Conservation (phyloP, 2,888 invertebrate genomes). For the Rhagophthalmus giganteus region DNA sequence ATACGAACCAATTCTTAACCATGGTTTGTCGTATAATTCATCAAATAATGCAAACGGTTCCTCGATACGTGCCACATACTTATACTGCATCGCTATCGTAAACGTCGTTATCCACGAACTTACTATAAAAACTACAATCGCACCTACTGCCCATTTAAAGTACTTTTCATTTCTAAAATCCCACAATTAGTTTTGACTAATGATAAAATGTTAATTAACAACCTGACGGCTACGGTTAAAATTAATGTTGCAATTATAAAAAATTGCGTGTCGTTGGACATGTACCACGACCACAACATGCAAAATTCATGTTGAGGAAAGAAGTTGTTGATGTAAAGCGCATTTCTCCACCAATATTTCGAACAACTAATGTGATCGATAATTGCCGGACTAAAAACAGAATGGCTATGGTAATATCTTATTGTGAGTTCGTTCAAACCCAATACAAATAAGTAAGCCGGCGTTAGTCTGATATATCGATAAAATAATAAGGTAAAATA, state of each 20-base stretch:
- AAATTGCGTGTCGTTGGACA: conserved; percentile 80
- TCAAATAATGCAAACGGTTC: conserved; percentile 83
- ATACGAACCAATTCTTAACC: conserved; percentile 80
- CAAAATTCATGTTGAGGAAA: conserved; percentile 76
- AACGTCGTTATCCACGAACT: conserved; percentile 79
- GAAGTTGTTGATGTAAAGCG: conserved; percentile 81
- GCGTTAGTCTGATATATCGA: conserved; percentile 74
- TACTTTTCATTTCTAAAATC: conserved; percentile 58
- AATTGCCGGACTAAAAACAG: conserved; percentile 74
- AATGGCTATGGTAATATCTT: conserved; percentile 70
- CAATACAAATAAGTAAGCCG: conserved; percentile 80
- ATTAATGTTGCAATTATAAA: conserved; percentile 70
- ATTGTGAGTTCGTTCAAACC: conserved; percentile 72
- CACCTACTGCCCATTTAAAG: conserved; percentile 64
- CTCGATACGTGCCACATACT: conserved; percentile 74
- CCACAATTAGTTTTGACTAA: neutral
- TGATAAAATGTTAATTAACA: neutral
- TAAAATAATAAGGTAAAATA: conserved; percentile 62
- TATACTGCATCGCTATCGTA: conserved; percentile 71
- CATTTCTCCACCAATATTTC: conserved; percentile 81
- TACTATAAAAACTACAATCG: conserved; percentile 63
- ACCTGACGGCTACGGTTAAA: conserved; percentile 70
- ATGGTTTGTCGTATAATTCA: conserved; percentile 81
- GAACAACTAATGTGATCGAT: conserved; percentile 74
- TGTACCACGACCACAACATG: conserved; percentile 83